Base-by-base conservation (phyloP, 2,888 invertebrate genomes). In the Ypsolopha scabrella region DNA sequence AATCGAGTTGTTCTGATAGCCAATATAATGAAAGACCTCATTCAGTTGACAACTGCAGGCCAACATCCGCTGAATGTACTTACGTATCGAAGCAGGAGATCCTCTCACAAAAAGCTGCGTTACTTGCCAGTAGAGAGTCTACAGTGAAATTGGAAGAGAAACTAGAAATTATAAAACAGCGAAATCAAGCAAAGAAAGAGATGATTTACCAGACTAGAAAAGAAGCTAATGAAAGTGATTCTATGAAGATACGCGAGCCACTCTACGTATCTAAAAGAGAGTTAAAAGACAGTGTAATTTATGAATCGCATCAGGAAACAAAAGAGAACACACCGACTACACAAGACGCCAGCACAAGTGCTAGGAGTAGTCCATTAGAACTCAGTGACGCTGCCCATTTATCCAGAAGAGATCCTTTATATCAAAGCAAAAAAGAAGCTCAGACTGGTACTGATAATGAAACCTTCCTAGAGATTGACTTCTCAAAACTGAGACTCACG, bases 21-120 rank as follows among this genome's bases (percentile, higher is more conserved):
- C 70, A 72, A 52, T 85, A 80, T 55, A 61, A 63, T 14, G 71
- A 59, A 53, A 67, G 72, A 34, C 65, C 70, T 50, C 81, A 85
- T 53, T 64, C 72, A 53, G 60, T 71, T 50, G 82, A 85, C 52
- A 59, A 80, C 41, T 57, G 72, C 36, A 71, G 86, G 55, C 80
- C 86, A 24, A 76, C 83, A 24, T 81, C 85, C 1, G 80, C 81
- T 10, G 87, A 87, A 65, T 86, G 86, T 58, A 79, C 87, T 34
- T 87, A 87, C 55, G 87, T 87, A 8, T 75, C 87, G 0, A 85
- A 75, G 63, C 87, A 87, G 65, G 87, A 87, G 67, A 87, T 87
- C 53, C 63, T 87, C 13, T 75, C 80, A 9, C 87, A 87, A 60
- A 87, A 87, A 67, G 87, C 87, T 10, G 86, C 87, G 13, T 65